phyloP scores from a whole-genome alignment of 2,113 vertebrate species.

The Ochotona princeps region DNA sequence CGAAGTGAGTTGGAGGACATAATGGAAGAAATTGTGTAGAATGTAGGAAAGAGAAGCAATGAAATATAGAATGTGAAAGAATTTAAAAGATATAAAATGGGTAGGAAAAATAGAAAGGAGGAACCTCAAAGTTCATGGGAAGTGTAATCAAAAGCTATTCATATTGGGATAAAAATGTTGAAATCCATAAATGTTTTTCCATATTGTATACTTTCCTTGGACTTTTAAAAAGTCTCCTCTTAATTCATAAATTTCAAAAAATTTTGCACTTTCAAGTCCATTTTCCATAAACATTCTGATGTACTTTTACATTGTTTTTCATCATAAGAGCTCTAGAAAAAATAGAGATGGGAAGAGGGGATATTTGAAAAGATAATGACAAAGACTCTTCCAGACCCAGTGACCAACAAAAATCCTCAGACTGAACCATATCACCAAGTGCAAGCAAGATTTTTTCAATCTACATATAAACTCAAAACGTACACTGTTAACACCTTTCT shows the following conservation, averaged over 20 bases:
- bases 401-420: background rate
- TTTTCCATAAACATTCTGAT: too few relatives aligned
- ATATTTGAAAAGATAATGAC: conserved; percentile 30
- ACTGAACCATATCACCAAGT: background rate
- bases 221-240: too few relatives aligned
- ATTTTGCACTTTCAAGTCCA: too few relatives aligned
- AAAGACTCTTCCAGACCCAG: conserved; percentile 38
- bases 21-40: background rate
- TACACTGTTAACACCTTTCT: background rate
- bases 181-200: too few relatives aligned
- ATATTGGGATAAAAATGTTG: too few relatives aligned
- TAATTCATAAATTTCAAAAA: too few relatives aligned
- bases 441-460: conserved; percentile 8
- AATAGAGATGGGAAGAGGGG: background rate
- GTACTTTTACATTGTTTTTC: background rate
- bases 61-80: background rate
- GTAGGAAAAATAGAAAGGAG: background rate
- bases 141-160: too few relatives aligned
- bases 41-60: background rate
- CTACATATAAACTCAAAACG: background rate
- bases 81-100: conserved; percentile 8
- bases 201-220: too few relatives aligned
- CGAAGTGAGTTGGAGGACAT: background rate
- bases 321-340: conserved; percentile 30
- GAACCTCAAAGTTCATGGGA: too few relatives aligned